A percentile compares a stretch with the other conserved stretches of the same genome.
These are phyloP conservation scores for Scortum barcoo DNA, from an alignment of 2,113 vertebrate genomes.

Conservation along the genomic window DNA sequence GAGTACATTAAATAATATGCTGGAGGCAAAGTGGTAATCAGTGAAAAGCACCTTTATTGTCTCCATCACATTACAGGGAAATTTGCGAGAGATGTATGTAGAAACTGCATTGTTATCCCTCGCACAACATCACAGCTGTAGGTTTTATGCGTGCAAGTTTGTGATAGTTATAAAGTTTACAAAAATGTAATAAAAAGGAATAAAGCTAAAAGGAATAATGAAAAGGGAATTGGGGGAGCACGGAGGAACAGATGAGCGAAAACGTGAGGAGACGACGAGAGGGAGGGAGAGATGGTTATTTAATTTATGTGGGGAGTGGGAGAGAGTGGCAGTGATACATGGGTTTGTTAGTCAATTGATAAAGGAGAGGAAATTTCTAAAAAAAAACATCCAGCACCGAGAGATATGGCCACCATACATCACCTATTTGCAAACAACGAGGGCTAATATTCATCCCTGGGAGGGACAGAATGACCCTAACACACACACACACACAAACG, in stretches of 20 bases:
- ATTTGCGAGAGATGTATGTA: constrained; percentile 54
- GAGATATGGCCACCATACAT: constrained; percentile 95
- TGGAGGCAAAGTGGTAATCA: constrained; percentile 58
- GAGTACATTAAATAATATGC: constrained; percentile 56
- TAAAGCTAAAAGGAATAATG: constrained; percentile 68
- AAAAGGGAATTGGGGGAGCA: constrained; percentile 59
- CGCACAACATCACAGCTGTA: constrained; percentile 38
- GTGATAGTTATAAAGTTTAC: constrained; percentile 5
- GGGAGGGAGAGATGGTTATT: constrained; percentile 79
- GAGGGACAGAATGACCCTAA: constrained; percentile 83
- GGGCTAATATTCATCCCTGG: constrained; percentile 89
- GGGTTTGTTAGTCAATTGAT: constrained; percentile 97
- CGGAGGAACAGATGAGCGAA: constrained; percentile 54
- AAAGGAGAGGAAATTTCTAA: constrained; percentile 98
- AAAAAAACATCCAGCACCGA: constrained; percentile 96
- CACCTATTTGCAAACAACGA: constrained; percentile 91
- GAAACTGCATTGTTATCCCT: constrained; percentile 43
- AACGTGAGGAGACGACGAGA: constrained; percentile 22
- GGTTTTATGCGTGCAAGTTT: constrained; percentile 1
- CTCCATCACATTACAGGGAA: constrained; percentile 46
- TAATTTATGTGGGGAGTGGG: constrained; percentile 96
- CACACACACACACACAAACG: constrained; percentile 27
- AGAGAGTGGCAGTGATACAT: constrained; percentile 97
- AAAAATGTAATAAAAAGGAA: constrained; percentile 57
- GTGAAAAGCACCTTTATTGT: constrained; percentile 51